Evolutionary conservation across 2,888 invertebrate genomes (phyloP).

Genomic region (Orthonevra nobilis): DNA sequence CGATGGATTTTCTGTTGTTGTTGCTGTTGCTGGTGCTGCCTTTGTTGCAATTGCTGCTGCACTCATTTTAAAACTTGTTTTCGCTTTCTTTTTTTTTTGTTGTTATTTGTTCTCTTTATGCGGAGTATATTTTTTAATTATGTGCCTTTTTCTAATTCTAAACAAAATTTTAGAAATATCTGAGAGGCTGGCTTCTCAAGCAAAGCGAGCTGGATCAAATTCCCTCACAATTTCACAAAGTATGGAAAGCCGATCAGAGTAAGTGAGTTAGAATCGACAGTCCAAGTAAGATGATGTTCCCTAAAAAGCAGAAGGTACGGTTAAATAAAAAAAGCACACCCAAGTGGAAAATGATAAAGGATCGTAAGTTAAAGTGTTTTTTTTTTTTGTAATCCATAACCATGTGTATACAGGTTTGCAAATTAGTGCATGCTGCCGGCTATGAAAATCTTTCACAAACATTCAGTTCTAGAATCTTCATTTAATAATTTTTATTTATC

Average conservation of each 20-base stretch:
- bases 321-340: no score
- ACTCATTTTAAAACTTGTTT: slow-evolving; percentile 73
- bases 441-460: no score
- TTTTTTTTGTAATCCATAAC: no score
- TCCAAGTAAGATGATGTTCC: slow-evolving; percentile 3
- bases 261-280: neutral
- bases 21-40: slow-evolving; percentile 4
- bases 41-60: slow-evolving; percentile 73
- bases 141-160: slow-evolving; percentile 26
- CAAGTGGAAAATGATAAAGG: slow-evolving; percentile 9
- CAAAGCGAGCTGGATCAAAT: slow-evolving; percentile 12
- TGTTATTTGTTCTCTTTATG: slow-evolving; percentile 7
- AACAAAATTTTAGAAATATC: slow-evolving; percentile 40
- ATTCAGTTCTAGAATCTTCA: no score
- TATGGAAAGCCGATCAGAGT: neutral
- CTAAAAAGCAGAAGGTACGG: no score
- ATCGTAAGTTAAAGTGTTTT: neutral
- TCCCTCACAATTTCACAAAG: slow-evolving; percentile 6
- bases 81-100: no score
- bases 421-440: no score
- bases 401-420: no score
- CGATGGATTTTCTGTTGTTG: slow-evolving; percentile 71
- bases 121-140: slow-evolving; percentile 10
- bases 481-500: no score
- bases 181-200: slow-evolving; percentile 36